phyloP scores from a whole-genome alignment of 2,888 invertebrate species.

The Apamea monoglypha region DNA sequence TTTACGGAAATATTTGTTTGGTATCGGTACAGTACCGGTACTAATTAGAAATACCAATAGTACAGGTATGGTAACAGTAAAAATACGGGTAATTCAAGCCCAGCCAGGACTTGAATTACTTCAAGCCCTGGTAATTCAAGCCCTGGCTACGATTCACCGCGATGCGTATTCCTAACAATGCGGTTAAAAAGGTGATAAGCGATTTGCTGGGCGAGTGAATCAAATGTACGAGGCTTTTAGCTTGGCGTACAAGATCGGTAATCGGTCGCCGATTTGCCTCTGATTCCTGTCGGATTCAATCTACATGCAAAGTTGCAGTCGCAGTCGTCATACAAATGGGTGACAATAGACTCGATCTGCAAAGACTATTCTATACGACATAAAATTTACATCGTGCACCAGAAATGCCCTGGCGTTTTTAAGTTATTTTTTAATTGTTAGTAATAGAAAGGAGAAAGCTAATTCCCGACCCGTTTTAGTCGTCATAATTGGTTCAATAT shows the following conservation, averaged over 20 bases:
- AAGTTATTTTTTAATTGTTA: not conserved
- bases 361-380: not conserved
- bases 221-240: not conserved
- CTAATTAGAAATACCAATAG: no score
- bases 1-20: no score
- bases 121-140: no score
- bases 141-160: not conserved
- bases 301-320: conserved; percentile 32
- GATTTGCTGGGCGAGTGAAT: not conserved
- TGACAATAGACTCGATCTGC: not conserved
- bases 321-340: conserved; percentile 27
- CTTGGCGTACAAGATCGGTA: not conserved
- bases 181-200: not conserved
- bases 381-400: no score
- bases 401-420: not conserved
- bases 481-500: not conserved
- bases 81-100: no score
- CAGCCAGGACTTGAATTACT: no score
- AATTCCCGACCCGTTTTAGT: not conserved
- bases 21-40: no score
- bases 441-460: not conserved
- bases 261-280: conserved; percentile 16
- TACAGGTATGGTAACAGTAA: no score
- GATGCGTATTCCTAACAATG: not conserved
- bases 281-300: conserved; percentile 16